Evolutionary conservation across 2,113 vertebrate species (phyloP).

Genomic region (Recurvirostra avosetta): DNA sequence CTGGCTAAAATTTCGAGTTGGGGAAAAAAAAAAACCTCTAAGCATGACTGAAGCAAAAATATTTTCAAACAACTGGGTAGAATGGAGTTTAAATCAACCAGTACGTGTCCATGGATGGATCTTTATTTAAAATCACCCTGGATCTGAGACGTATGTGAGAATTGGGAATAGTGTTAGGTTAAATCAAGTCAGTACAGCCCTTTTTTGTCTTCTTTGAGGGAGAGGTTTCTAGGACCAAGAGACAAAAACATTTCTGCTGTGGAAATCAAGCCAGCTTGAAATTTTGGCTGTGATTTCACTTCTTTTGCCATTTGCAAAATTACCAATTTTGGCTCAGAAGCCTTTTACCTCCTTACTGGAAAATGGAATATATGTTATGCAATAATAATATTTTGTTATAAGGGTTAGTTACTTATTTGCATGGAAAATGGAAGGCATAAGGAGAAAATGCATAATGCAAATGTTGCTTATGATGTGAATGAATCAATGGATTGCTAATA

Average conservation of each 20-base stretch:
- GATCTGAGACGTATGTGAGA: background rate
- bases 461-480: background rate
- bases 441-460: background rate
- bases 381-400: background rate
- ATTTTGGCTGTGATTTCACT: background rate
- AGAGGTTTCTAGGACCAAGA: background rate
- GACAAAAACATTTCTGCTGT: background rate
- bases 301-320: background rate
- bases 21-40: background rate
- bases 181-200: background rate
- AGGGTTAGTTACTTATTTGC: background rate
- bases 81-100: background rate
- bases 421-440: background rate
- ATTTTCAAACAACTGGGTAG: background rate
- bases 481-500: background rate
- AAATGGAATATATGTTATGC: background rate
- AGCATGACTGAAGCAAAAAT: background rate
- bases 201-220: background rate
- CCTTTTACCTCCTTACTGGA: background rate
- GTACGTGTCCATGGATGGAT: too few species aligned
- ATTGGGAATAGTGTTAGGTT: background rate
- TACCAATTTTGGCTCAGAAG: background rate
- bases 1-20: background rate
- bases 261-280: background rate
- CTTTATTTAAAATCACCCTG: background rate